Evolutionary conservation across 1,140 invertebrate genomes (phyloP).

Genomic region (Drosophila santomea): DNA sequence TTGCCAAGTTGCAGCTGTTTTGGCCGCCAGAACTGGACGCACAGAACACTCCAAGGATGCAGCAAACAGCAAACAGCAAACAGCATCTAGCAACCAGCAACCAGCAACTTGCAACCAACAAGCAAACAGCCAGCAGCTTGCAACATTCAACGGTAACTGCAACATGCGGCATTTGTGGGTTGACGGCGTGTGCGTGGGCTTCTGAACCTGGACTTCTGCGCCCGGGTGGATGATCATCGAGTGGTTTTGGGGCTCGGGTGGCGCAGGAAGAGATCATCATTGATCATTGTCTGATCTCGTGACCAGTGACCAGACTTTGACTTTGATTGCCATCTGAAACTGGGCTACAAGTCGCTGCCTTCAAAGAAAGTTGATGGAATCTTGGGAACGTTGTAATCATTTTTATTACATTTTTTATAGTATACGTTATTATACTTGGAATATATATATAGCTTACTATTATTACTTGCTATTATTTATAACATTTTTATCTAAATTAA

Average conservation of each 20-base stretch:
- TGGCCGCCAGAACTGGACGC: neutral
- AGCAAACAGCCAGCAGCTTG: neutral
- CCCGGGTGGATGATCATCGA: slow-evolving; percentile 10
- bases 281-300: slow-evolving; percentile 43
- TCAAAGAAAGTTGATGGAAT: neutral
- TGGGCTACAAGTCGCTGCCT: neutral
- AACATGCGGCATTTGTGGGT: slow-evolving; percentile 34
- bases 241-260: neutral
- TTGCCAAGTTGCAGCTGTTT: slow-evolving; percentile 4
- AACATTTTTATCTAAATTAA: too few relatives aligned
- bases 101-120: neutral
- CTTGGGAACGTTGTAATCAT: neutral
- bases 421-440: too few relatives aligned
- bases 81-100: too few relatives aligned
- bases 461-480: too few relatives aligned
- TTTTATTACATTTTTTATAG: too few relatives aligned
- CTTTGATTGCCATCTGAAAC: slow-evolving; percentile 37
- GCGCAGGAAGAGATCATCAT: slow-evolving; percentile 33
- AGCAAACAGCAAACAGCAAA: neutral
- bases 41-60: slow-evolving; percentile 13
- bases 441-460: too few relatives aligned
- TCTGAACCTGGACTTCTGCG: slow-evolving; percentile 7
- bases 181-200: slow-evolving; percentile 37
- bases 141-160: slow-evolving; percentile 6
- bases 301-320: slow-evolving; percentile 47